Percentiles rank a stretch among this genome's conserved stretches.
Conservation (phyloP, 2,113 vertebrate species). For the Terrapene triunguis region DNA sequence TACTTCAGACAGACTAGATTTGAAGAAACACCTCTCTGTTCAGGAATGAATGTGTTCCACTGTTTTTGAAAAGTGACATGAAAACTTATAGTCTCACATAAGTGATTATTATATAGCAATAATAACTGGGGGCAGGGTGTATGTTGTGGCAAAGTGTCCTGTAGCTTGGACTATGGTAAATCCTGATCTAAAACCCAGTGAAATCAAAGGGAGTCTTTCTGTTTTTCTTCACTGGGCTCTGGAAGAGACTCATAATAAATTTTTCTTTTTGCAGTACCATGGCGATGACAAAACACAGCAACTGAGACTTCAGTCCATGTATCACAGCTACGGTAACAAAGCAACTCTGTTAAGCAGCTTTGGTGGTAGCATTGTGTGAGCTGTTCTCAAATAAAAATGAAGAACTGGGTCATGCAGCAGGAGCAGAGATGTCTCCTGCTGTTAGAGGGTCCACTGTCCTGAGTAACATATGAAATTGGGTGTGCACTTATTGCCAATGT, state of each 20-base stretch:
- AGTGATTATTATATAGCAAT: background rate
- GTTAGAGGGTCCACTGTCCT: background rate
- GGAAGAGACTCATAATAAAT: background rate
- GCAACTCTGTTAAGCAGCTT: background rate
- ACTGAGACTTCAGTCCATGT: background rate
- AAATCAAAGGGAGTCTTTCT: background rate
- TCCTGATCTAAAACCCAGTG: background rate
- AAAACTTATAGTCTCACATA: background rate
- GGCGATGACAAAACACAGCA: background rate
- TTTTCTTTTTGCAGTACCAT: background rate
- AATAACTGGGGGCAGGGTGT: background rate
- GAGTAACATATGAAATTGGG: fast-evolving
- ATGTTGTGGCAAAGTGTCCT: background rate
- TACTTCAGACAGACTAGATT: background rate
- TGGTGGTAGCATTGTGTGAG: background rate
- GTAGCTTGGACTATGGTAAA: fast-evolving
- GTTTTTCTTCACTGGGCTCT: background rate
- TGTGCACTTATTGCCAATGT: background rate
- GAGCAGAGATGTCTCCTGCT: background rate
- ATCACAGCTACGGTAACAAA: background rate
- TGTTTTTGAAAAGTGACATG: background rate
- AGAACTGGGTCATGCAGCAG: background rate
- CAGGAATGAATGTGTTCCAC: background rate
- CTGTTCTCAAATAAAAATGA: background rate
- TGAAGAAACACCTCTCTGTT: background rate